Percentiles rank a stretch among this genome's conserved stretches.
phyloP scores from a whole-genome alignment of 2,888 invertebrate species.

The Trissoscelio sp. region DNA sequence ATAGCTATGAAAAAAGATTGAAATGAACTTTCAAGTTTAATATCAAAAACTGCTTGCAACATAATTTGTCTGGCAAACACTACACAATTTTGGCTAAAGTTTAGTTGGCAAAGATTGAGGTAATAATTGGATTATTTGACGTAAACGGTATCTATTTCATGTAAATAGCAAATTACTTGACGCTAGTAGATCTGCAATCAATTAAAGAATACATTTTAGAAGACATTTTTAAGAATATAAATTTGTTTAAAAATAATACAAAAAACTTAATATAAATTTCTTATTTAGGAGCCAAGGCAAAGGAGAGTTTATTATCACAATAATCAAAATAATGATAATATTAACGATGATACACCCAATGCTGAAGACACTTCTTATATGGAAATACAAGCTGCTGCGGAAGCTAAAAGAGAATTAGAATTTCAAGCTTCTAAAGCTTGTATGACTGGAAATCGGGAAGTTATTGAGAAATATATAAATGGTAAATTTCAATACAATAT shows the following conservation, averaged over 20 bases:
- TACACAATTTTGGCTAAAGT: slow-evolving; percentile 16
- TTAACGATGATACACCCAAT: slow-evolving; percentile 21
- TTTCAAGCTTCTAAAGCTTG: slow-evolving; percentile 75
- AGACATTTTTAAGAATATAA: too few relatives aligned
- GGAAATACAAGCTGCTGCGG: slow-evolving; percentile 9
- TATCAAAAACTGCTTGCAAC: neutral
- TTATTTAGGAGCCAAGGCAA: neutral
- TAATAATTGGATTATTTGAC: too few relatives aligned
- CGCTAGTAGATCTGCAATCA: too few relatives aligned
- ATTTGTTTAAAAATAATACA: too few relatives aligned
- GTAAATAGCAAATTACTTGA: too few relatives aligned
- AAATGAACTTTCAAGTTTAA: neutral
- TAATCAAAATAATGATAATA: neutral
- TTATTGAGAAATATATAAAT: slow-evolving; percentile 74
- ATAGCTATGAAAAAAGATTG: neutral
- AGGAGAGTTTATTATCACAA: neutral
- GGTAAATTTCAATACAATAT: slow-evolving; percentile 74
- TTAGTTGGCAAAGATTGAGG: neutral
- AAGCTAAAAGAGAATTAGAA: slow-evolving; percentile 39
- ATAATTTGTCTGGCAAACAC: slow-evolving; percentile 12
- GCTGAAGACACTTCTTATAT: slow-evolving; percentile 15
- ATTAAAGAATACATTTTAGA: too few relatives aligned
- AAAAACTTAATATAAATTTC: too few relatives aligned
- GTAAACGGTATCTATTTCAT: too few relatives aligned
- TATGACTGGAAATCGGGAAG: slow-evolving; percentile 71